Percentiles rank a stretch among this genome's conserved stretches.
These are phyloP conservation scores for Dasyornis broadbenti DNA, from an alignment of 2,113 vertebrate species.

Conservation along the genomic window DNA sequence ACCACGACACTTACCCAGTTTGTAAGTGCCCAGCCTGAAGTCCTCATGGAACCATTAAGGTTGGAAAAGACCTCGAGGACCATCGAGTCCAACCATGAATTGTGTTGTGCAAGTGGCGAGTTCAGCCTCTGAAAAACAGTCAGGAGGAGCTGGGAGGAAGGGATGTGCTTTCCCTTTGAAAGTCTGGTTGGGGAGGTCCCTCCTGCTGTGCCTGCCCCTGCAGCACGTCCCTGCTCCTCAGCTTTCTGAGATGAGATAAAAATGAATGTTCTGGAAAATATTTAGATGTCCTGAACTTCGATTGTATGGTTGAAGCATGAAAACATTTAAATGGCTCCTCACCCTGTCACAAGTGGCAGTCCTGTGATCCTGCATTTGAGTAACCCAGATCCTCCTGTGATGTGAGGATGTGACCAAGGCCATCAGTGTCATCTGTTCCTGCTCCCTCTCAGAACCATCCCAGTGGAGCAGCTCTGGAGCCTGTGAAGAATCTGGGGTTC, in stretches of 20 bases:
- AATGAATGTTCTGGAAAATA: neutral
- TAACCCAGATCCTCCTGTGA: neutral
- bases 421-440: neutral
- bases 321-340: neutral
- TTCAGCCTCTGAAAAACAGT: neutral
- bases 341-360: neutral
- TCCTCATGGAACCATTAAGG: neutral
- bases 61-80: neutral
- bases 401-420: neutral
- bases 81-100: rapidly evolving
- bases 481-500: neutral
- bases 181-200: neutral
- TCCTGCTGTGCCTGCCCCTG: neutral
- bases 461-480: neutral
- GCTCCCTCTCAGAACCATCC: neutral
- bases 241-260: neutral
- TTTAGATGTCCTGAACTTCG: neutral
- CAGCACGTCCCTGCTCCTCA: neutral
- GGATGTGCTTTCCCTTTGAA: neutral
- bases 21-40: neutral
- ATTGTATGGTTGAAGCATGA: neutral
- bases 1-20: rapidly evolving
- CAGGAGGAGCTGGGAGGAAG: neutral
- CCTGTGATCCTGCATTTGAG: neutral
- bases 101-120: neutral